These are phyloP conservation scores for Lamproptera curius DNA, from an alignment of 2,888 invertebrate genomes.

Conservation along the genomic window DNA sequence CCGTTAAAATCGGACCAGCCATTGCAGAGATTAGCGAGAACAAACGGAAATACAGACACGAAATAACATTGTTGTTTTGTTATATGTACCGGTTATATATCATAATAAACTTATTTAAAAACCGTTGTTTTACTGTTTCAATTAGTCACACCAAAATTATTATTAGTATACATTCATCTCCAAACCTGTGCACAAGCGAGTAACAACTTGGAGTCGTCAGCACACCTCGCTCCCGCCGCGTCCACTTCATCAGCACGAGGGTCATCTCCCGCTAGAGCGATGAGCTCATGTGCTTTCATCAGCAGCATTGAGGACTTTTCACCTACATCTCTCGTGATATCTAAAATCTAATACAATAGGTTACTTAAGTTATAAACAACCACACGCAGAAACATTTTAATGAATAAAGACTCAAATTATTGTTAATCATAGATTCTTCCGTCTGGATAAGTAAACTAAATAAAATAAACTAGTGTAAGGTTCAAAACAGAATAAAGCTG, in stretches of 20 bases:
- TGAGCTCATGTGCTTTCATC: constrained; percentile 27
- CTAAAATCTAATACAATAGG: constrained; percentile 36
- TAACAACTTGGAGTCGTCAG: constrained; percentile 42
- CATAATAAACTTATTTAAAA: no score
- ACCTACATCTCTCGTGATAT: constrained; percentile 42
- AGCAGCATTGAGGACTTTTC: constrained; percentile 41
- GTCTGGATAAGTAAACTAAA: no score
- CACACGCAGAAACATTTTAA: no score
- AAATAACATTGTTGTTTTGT: no score
- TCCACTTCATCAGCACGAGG: constrained; percentile 34
- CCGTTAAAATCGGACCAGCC: no score
- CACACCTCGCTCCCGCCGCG: constrained; percentile 35
- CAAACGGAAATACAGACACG: no score
- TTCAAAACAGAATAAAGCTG: no score
- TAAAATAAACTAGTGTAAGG: no score
- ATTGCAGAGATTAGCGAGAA: no score
- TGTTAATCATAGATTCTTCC: no score
- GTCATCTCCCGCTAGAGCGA: constrained; percentile 20
- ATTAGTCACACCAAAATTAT: background rate
- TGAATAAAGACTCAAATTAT: no score
- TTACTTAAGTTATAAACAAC: constrained; percentile 2
- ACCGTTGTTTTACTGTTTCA: background rate
- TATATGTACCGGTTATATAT: no score
- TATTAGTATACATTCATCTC: background rate
- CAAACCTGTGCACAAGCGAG: constrained; percentile 47